Evolutionary conservation across 1,140 invertebrate species (phyloP), one percentile per base, ranked within the genome.

Genomic region (Belonocnema kinseyi): DNA sequence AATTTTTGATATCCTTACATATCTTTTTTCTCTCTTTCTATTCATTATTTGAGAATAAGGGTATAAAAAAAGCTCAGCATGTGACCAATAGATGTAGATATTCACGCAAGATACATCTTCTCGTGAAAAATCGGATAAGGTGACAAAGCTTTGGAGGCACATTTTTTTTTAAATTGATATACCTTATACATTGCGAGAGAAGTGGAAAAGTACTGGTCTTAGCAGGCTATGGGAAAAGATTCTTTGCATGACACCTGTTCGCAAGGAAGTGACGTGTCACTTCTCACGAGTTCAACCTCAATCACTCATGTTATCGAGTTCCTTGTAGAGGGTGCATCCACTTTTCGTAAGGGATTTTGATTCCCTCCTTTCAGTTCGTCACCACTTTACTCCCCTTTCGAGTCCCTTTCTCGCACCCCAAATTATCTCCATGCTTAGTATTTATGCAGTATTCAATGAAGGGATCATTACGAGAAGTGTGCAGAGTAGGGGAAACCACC

Each of bases 151-250:
- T 66, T 40, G 4, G 14, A 66, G 26, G 61, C 14, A 66, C 21
- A 66, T 40, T 40, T 66, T 56, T 56, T 21, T 61, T 19, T 40
- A 2, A 40, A n/a, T 6, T 40, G 16, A 40, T 6, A 66, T 7
- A n/a, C 0, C 16, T 10, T 21, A 7, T 46, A 6, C n/a, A 33
- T 16, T 16, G 14, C 12, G 61, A 66, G 61, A 40, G 10, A 81
- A 75, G 73, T 50, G 70, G 71, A 73, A 58, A 74, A 81, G 74
- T 66, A 73, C 66, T 70, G 77, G 72, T 56, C 78, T 79, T 75
- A 79, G 75, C 77, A 79, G 75, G 75, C 78, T 70, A 81, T 81
- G 75, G 75, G 75, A 81, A 81, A 81, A 75, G 72, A 77, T 81
- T 77, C 73, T 73, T 81, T 77, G 77, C 66, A 66, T 77, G 77